Percentiles rank a stretch among this genome's conserved stretches.
phyloP scores from a whole-genome alignment of 2,888 invertebrate genomes.

The Netelia virgata region DNA sequence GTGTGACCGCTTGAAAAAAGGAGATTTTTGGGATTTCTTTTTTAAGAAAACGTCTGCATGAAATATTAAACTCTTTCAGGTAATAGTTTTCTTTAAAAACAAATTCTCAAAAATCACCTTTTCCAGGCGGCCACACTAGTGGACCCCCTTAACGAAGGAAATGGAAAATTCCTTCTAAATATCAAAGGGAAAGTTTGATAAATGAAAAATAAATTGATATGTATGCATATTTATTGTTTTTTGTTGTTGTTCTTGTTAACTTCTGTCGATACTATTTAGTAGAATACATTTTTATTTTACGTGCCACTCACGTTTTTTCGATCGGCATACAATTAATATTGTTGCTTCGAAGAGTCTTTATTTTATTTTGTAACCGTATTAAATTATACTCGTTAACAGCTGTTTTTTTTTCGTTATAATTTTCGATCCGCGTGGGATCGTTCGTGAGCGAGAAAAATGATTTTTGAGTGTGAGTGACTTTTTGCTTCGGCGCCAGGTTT shows the following conservation, averaged over 20 bases:
- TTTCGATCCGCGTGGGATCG: neutral
- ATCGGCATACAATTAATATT: constrained; percentile 28
- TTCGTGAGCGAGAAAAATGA: neutral
- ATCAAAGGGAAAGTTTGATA: neutral
- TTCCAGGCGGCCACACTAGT: too few species aligned
- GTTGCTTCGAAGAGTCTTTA: neutral
- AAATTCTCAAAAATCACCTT: too few species aligned
- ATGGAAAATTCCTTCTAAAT: neutral
- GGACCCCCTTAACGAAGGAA: too few species aligned
- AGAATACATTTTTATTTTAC: constrained; percentile 56
- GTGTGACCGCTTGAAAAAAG: too few species aligned
- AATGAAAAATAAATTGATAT: constrained; percentile 22
- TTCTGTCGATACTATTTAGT: constrained; percentile 45
- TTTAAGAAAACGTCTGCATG: too few species aligned
- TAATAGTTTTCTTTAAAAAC: too few species aligned
- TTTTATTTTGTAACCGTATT: neutral
- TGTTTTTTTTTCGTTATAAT: neutral
- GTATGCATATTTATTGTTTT: constrained; percentile 10
- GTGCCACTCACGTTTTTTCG: constrained; percentile 31
- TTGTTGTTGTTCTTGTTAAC: constrained; percentile 1
- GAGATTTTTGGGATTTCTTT: too few species aligned
- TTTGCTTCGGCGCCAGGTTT: neutral
- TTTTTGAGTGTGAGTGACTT: constrained; percentile 1
- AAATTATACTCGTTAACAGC: neutral
- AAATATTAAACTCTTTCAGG: too few species aligned